These are phyloP conservation scores for Leptobrachium ailaonicum DNA, from an alignment of 2,113 vertebrate genomes.

Conservation along the genomic window DNA sequence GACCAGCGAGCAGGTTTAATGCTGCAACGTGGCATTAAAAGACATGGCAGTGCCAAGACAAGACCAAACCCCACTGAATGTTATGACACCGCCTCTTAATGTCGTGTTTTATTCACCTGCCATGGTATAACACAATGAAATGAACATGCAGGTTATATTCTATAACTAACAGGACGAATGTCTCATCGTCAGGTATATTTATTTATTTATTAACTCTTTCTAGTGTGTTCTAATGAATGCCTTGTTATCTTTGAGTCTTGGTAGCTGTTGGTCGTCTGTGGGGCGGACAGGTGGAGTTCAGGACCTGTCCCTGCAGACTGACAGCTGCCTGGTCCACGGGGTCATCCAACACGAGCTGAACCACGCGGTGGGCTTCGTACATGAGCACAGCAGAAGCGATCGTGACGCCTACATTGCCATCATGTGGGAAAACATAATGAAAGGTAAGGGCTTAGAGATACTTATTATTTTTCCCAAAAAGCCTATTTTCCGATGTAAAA, in stretches of 20 bases:
- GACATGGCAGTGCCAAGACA: too few species aligned
- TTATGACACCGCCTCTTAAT: too few species aligned
- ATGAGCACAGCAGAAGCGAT: conserved; percentile 70
- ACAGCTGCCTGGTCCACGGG: conserved; percentile 62
- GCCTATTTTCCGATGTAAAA: too few species aligned
- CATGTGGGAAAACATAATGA: conserved; percentile 62
- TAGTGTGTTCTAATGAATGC: background rate
- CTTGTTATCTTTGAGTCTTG: background rate
- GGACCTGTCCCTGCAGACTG: conserved; percentile 58
- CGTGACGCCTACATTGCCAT: conserved; percentile 67
- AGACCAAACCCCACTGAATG: too few species aligned
- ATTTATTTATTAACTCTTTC: background rate
- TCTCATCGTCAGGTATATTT: background rate
- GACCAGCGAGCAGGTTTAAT: too few species aligned
- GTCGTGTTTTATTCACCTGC: too few species aligned
- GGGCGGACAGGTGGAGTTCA: conserved; percentile 61
- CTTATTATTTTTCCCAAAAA: too few species aligned
- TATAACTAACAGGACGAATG: background rate
- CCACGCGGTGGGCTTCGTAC: conserved; percentile 69
- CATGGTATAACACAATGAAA: too few species aligned
- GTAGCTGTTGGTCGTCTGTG: conserved; percentile 68
- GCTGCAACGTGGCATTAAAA: too few species aligned
- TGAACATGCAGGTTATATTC: background rate
- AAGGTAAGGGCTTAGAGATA: background rate
- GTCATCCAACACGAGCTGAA: conserved; percentile 72